Evolutionary conservation across 2,888 invertebrate genomes (phyloP).

Genomic region (Amblyjoppa fuscipennis): DNA sequence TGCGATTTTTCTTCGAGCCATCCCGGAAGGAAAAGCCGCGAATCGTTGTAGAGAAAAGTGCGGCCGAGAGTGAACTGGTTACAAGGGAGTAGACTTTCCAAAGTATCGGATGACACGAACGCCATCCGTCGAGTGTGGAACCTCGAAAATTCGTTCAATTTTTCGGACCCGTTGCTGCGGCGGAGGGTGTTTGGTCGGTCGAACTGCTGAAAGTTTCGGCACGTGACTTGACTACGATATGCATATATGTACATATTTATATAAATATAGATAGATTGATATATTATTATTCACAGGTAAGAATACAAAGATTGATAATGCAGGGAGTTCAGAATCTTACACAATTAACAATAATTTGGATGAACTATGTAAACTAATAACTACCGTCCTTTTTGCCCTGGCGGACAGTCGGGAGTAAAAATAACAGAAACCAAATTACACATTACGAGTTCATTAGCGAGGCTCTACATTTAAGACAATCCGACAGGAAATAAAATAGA

Average conservation of each 20-base stretch:
- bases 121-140: background rate
- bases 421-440: too few species aligned
- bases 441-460: too few species aligned
- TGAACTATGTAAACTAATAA: too few species aligned
- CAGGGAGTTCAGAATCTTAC: too few species aligned
- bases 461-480: too few species aligned
- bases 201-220: background rate
- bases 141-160: slow-evolving; percentile 6
- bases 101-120: slow-evolving; percentile 14
- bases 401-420: too few species aligned
- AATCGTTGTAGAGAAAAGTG: slow-evolving; percentile 1
- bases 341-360: too few species aligned
- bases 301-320: too few species aligned
- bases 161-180: background rate
- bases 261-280: background rate
- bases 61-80: slow-evolving; percentile 3
- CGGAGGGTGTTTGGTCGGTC: background rate
- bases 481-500: background rate
- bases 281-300: too few species aligned
- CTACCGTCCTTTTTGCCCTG: too few species aligned
- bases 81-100: slow-evolving; percentile 18
- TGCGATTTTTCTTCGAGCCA: slow-evolving; percentile 7
- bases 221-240: background rate
- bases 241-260: background rate
- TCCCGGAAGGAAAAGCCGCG: background rate